These are phyloP conservation scores for Hypselothyrea guttata DNA, from an alignment of 2,888 invertebrate genomes.

Conservation along the genomic window DNA sequence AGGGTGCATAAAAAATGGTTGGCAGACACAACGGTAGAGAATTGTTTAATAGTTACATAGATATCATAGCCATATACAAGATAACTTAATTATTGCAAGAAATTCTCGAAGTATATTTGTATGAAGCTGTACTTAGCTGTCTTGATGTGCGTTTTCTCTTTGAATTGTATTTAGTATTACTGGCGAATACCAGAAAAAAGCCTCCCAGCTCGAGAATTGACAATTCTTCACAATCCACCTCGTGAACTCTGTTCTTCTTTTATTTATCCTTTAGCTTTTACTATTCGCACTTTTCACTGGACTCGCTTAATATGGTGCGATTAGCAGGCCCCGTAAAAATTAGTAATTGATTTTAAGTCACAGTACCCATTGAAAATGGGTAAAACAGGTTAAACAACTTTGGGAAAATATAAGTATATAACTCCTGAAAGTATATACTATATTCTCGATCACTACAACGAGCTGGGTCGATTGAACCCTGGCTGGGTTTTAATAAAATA, in stretches of 20 bases:
- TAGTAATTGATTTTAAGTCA: no score
- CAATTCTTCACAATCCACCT: constrained; percentile 79
- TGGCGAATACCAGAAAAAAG: constrained; percentile 92
- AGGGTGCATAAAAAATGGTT: constrained; percentile 41
- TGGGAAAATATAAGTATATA: no score
- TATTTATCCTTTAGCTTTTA: constrained; percentile 93
- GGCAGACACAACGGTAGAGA: constrained; percentile 11
- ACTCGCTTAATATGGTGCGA: constrained; percentile 91
- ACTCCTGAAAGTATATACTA: no score
- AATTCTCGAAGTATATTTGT: constrained; percentile 30
- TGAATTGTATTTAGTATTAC: constrained; percentile 84
- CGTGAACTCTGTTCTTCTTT: constrained; percentile 87
- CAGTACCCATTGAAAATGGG: no score
- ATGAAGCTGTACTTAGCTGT: constrained; percentile 27
- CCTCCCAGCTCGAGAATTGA: constrained; percentile 90
- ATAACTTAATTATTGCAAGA: constrained; percentile 8
- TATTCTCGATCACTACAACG: no score
- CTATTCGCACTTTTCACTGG: constrained; percentile 93
- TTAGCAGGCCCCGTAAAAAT: no score
- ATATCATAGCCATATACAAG: constrained; percentile 7
- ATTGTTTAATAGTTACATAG: constrained; percentile 1
- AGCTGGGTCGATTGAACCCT: no score
- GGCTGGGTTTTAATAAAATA: no score
- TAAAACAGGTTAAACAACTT: no score
- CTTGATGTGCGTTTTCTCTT: constrained; percentile 65